Conservation (phyloP, 2,888 invertebrate genomes). For the Macrostomum cliftonense region DNA sequence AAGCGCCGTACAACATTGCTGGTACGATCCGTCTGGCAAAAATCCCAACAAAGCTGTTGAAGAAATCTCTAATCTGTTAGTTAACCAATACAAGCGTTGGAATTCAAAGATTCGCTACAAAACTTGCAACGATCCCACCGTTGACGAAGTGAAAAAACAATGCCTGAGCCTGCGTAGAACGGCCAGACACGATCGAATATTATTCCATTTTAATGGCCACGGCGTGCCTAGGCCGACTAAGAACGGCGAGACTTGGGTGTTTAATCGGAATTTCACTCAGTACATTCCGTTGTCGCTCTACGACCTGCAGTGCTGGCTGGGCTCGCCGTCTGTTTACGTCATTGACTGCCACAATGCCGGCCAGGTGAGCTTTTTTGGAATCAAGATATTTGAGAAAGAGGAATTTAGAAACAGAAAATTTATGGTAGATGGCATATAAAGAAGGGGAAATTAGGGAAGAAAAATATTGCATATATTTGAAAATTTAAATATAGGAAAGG, state of each 20-base stretch:
- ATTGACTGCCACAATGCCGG: conserved; percentile 98
- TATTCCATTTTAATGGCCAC: conserved; percentile 98
- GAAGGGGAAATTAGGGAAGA: too few species aligned
- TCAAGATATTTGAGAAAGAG: too few species aligned
- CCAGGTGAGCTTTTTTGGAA: too few species aligned
- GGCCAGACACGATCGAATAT: conserved; percentile 88
- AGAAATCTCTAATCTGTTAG: conserved; percentile 49
- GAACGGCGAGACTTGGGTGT: conserved; percentile 98
- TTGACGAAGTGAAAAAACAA: conserved; percentile 88
- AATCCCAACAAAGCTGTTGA: conserved; percentile 78
- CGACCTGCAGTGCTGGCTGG: conserved; percentile 98
- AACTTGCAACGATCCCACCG: conserved; percentile 84
- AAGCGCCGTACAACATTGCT: conserved; percentile 80
- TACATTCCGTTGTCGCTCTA: conserved; percentile 95
- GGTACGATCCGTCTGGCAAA: conserved; percentile 62
- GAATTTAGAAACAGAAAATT: too few species aligned
- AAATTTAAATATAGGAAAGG: too few species aligned
- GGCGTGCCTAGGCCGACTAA: conserved; percentile 91
- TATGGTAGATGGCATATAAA: too few species aligned
- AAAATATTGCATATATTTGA: too few species aligned
- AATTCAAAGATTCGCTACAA: conserved; percentile 87
- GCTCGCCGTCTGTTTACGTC: conserved; percentile 91
- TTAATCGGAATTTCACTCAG: conserved; percentile 91
- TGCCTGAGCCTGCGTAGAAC: conserved; percentile 79
- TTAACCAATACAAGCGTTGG: conserved; percentile 87